These are phyloP conservation scores for Chrysoperla carnea DNA, from an alignment of 1,140 invertebrate genomes.

Conservation along the genomic window DNA sequence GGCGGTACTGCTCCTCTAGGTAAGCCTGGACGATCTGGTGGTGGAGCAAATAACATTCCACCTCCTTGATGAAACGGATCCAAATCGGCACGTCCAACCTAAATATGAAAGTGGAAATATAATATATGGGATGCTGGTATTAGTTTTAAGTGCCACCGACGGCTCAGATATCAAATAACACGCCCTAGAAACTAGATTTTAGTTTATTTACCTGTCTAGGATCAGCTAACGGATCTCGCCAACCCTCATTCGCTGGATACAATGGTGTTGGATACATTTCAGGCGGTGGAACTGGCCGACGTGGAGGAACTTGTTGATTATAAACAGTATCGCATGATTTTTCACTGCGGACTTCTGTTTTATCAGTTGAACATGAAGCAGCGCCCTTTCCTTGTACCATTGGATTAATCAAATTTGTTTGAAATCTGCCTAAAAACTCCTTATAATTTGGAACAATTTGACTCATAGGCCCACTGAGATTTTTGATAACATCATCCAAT, in stretches of 20 bases:
- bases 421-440: conserved; percentile 23
- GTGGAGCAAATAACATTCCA: conserved; percentile 54
- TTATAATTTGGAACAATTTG: conserved; percentile 21
- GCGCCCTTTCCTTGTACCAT: conserved; percentile 9
- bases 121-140: not conserved
- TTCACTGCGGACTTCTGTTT: not conserved
- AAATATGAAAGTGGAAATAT: too few relatives aligned
- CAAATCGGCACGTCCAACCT: conserved; percentile 44
- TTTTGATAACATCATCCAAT: conserved; percentile 4
- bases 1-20: conserved; percentile 44
- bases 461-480: conserved; percentile 7
- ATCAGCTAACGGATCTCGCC: not conserved
- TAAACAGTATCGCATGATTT: not conserved
- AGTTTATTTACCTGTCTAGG: not conserved
- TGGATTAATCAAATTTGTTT: conserved; percentile 23
- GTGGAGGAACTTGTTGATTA: not conserved
- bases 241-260: too few relatives aligned
- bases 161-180: too few relatives aligned
- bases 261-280: too few relatives aligned
- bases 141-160: too few relatives aligned
- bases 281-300: too few relatives aligned
- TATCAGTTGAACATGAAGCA: not conserved
- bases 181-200: too few relatives aligned
- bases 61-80: conserved; percentile 42
- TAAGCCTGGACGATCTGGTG: conserved; percentile 9